Evolutionary conservation across 2,797 vertebrate genomes (phyloP).

Genomic region (Gorsachius magnificus): DNA sequence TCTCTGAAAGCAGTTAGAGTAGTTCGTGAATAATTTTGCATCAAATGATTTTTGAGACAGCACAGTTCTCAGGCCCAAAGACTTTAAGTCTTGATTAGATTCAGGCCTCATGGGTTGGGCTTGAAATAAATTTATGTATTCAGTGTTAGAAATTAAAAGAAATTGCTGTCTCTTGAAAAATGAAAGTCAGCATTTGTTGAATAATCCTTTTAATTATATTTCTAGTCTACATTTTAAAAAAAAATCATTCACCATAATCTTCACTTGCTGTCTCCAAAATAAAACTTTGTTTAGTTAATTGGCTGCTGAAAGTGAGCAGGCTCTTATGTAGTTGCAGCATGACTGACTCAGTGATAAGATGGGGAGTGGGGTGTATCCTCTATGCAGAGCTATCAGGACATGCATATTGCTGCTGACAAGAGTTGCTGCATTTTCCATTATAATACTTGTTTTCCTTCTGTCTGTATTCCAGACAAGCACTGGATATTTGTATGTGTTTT

Average conservation of each 20-base stretch:
- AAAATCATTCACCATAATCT: not conserved
- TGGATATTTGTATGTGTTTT: not conserved
- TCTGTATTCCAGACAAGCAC: not conserved
- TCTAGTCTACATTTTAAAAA: not conserved
- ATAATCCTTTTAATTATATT: conserved; percentile 5
- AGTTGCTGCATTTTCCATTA: not conserved
- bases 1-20: not conserved
- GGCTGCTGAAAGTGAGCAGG: not conserved
- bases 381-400: not conserved
- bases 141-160: not conserved
- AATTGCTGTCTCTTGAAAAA: not conserved
- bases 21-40: not conserved
- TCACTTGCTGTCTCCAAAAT: not conserved
- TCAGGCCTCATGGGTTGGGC: not conserved
- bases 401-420: not conserved
- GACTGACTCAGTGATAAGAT: not conserved
- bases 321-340: not conserved
- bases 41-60: not conserved
- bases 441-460: not conserved
- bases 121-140: not conserved
- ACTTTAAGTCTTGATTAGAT: conserved; percentile 35
- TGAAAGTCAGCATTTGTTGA: not conserved
- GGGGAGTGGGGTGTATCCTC: not conserved
- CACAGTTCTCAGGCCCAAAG: not conserved
- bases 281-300: not conserved